A percentile compares a stretch with the other conserved stretches of the same genome.
Conservation (phyloP, 2,113 vertebrate genomes). For the Mola mola region DNA sequence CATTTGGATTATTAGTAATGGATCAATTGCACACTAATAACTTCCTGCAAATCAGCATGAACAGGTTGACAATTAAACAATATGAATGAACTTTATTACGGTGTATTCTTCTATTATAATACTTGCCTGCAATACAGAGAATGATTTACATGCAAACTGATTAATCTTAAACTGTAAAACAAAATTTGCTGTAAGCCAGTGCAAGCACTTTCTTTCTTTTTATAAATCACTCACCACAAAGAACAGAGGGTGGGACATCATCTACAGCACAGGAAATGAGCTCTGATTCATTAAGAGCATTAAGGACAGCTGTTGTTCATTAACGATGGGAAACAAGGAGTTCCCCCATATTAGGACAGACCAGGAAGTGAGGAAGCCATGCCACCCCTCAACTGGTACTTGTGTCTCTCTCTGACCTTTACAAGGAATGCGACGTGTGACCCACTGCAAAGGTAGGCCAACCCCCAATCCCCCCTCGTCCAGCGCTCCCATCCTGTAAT, state of each 20-base stretch:
- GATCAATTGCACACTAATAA: too few species aligned
- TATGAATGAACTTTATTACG: too few species aligned
- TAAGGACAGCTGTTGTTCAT: constrained; percentile 33
- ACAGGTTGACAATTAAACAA: too few species aligned
- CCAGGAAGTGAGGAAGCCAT: constrained; percentile 61
- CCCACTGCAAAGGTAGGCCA: constrained; percentile 97
- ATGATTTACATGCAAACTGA: too few species aligned
- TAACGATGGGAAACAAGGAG: constrained; percentile 36
- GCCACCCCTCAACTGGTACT: constrained; percentile 83
- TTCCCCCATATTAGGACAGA: constrained; percentile 47
- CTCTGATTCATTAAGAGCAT: not conserved
- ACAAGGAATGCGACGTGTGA: constrained; percentile 99
- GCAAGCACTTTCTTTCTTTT: too few species aligned
- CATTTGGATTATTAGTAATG: too few species aligned
- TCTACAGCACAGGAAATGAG: constrained; percentile 34
- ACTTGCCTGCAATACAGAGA: too few species aligned
- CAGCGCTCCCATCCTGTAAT: constrained; percentile 50
- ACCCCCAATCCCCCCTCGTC: constrained; percentile 63
- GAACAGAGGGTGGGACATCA: too few species aligned
- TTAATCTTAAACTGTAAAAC: too few species aligned
- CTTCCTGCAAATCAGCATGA: too few species aligned
- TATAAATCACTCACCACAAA: not conserved
- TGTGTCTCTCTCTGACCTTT: constrained; percentile 94
- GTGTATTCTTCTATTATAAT: too few species aligned
- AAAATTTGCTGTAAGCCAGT: too few species aligned